Conservation (phyloP, 2,888 invertebrate genomes). For the Branchellion lobata region DNA sequence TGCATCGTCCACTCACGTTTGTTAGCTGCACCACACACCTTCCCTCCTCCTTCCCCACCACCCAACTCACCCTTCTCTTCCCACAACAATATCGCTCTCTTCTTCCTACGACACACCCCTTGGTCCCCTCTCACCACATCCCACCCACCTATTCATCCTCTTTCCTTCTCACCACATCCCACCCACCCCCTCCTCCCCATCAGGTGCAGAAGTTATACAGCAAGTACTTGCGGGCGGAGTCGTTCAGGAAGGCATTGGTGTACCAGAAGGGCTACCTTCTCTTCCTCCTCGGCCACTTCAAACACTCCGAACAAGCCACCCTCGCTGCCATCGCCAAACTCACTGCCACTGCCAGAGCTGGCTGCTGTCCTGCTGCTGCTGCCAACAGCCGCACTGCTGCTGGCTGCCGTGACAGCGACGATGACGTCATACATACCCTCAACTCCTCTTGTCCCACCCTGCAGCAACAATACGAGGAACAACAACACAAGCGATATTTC, state of each 20-base stretch:
- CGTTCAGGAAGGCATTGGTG: conserved; percentile 80
- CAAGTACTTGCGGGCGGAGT: conserved; percentile 77
- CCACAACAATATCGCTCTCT: no score
- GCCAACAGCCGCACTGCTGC: background rate
- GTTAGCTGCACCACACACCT: background rate
- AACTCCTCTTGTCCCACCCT: conserved; percentile 10
- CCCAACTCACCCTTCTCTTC: no score
- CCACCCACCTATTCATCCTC: background rate
- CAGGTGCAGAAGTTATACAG: conserved; percentile 60
- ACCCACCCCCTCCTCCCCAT: no score
- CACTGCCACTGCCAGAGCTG: conserved; percentile 49
- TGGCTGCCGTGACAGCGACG: background rate
- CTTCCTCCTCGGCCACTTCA: conserved; percentile 68
- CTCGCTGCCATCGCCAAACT: conserved; percentile 62
- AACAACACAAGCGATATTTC: background rate
- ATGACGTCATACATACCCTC: background rate
- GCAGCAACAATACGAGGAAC: background rate
- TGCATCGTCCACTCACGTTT: background rate
- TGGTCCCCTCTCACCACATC: no score
- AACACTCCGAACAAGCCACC: conserved; percentile 65
- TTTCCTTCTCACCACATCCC: background rate
- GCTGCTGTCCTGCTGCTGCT: background rate
- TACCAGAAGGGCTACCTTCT: conserved; percentile 87
- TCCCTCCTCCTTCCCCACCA: no score
- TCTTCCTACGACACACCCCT: no score